These are phyloP conservation scores for Alosa alosa DNA, from an alignment of 2,113 vertebrate genomes.

Conservation along the genomic window DNA sequence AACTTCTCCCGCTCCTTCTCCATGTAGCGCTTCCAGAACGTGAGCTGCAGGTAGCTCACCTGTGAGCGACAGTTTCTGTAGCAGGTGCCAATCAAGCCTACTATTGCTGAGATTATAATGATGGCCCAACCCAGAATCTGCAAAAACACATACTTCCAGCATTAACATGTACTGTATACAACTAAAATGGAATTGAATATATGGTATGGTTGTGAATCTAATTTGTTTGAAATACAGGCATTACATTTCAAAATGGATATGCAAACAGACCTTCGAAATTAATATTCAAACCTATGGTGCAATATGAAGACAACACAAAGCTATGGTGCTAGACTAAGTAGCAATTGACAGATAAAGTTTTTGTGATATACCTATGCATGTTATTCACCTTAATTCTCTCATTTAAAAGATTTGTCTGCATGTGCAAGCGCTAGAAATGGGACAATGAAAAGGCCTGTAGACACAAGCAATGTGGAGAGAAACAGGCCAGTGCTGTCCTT, in stretches of 20 bases:
- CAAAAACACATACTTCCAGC: background rate
- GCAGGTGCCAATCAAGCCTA: slow-evolving; percentile 63
- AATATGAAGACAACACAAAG: background rate
- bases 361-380: too few relatives aligned
- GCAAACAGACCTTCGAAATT: background rate
- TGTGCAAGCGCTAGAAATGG: background rate
- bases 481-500: background rate
- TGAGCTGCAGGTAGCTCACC: slow-evolving; percentile 76
- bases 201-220: background rate
- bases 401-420: background rate
- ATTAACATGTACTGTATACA: background rate
- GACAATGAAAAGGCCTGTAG: background rate
- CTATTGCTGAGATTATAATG: slow-evolving; percentile 54
- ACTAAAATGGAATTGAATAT: background rate
- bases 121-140: slow-evolving; percentile 75
- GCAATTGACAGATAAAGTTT: too few relatives aligned
- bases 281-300: background rate
- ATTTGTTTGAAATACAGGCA: background rate
- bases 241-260: background rate
- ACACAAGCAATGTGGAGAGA: background rate
- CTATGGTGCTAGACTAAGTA: background rate
- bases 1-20: slow-evolving; percentile 71
- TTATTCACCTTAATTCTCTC: too few relatives aligned
- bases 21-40: slow-evolving; percentile 71
- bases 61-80: slow-evolving; percentile 70